A percentile compares a stretch with the other conserved stretches of the same genome.
Evolutionary conservation across 2,797 vertebrate genomes (phyloP).

Genomic region (Sebastes baramenuke): DNA sequence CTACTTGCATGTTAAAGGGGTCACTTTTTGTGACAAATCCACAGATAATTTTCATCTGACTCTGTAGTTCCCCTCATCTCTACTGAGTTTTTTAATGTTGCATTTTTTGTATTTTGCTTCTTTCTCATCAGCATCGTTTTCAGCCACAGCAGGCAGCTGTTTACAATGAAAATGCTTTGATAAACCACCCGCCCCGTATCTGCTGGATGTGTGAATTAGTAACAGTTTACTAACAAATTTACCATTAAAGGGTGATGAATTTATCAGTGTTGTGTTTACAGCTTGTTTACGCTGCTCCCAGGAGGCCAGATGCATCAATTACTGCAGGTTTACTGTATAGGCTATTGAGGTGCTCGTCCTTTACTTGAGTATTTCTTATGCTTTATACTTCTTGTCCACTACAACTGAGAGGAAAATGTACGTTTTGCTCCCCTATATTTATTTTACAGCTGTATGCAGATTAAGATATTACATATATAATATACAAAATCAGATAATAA

Average conservation of each 20-base stretch:
- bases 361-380: neutral
- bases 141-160: neutral
- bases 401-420: neutral
- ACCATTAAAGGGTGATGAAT: neutral
- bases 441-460: neutral
- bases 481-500: neutral
- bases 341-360: neutral
- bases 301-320: neutral
- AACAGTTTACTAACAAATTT: neutral
- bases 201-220: neutral
- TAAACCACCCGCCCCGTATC: neutral
- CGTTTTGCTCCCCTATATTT: neutral
- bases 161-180: neutral
- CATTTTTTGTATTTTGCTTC: neutral
- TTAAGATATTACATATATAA: neutral
- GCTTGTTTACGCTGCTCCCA: neutral
- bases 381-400: neutral
- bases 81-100: neutral
- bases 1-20: too few relatives aligned
- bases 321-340: neutral
- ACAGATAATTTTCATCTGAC: too few relatives aligned
- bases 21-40: neutral
- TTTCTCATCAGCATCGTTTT: too few relatives aligned
- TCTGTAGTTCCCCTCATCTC: neutral
- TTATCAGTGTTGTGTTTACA: too few relatives aligned